Conservation (phyloP, 2,888 invertebrate genomes). For the Gymnocheta viridis region DNA sequence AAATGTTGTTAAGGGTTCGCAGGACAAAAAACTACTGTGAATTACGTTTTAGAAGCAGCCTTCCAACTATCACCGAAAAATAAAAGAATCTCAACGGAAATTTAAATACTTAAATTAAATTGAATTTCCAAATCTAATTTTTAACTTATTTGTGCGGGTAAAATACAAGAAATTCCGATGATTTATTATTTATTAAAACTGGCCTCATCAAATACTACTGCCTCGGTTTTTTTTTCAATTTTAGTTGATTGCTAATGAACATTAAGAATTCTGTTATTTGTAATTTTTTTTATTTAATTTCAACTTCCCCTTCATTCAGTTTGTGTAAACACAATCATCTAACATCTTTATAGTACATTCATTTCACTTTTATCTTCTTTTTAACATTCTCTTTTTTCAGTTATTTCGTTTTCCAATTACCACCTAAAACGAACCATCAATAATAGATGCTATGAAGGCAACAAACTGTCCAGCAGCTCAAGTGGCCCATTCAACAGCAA, state of each 20-base stretch:
- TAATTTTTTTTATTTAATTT: not conserved
- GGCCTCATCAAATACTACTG: not conserved
- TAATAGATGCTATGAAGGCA: constrained; percentile 79
- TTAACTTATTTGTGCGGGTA: too few relatives aligned
- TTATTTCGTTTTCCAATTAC: constrained; percentile 48
- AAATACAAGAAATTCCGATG: not conserved
- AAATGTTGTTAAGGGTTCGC: too few relatives aligned
- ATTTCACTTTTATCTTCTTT: constrained; percentile 22
- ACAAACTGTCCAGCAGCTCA: constrained; percentile 69
- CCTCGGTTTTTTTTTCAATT: not conserved
- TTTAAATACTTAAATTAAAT: too few relatives aligned
- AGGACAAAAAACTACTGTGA: too few relatives aligned
- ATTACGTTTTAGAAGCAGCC: too few relatives aligned
- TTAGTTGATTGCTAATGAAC: not conserved
- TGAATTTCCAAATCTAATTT: too few relatives aligned
- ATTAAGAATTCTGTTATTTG: constrained; percentile 8
- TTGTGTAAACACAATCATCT: constrained; percentile 6
- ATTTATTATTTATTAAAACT: not conserved
- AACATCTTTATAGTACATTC: constrained; percentile 7
- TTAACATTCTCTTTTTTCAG: constrained; percentile 42
- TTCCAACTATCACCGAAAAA: too few relatives aligned
- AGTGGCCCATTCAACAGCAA: constrained; percentile 63
- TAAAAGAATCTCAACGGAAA: too few relatives aligned
- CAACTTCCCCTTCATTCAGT: not conserved
- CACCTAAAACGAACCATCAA: constrained; percentile 54